Base-by-base conservation (phyloP, 2,797 vertebrate genomes). In the Pipistrellus pygmaeus region DNA sequence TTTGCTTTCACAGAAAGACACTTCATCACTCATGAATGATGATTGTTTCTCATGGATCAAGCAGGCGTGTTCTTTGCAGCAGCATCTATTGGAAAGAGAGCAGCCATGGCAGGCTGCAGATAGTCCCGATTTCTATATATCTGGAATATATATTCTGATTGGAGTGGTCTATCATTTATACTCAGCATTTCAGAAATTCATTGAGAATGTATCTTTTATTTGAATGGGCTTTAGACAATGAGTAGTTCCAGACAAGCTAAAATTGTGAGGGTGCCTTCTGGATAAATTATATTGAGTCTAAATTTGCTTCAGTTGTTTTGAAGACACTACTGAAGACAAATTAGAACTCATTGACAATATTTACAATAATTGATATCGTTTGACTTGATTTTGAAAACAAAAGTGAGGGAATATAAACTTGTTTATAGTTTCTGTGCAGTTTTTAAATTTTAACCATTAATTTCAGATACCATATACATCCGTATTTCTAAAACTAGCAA, bases 301-400 rank as follows among this genome's bases (percentile, higher is more conserved):
- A 88, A 68, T 7, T 44, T 83, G 14, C 72, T 85, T 86, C 48
- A 27, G 15, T 20, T 62, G 5, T 60, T 21, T 25, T 85, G 81
- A 92, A 62, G n/a, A 8, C 6, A 30, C 32, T 51, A 44, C 0
- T 73, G 12, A 62, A 75, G 66, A 90, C 7, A 51, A 83, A 55
- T 44, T 17, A 72, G 18, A 80, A 64, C 55, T 94, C 30, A 5
- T 3, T 75, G 15, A 55, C 48, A 55, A 86, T 30, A 78, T 68
- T 89, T 73, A 77, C 12, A 60, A 55, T 21, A 66, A 32, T 11
- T 84, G 41, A 94, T 46, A 72, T 62, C 12, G 30, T 90, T 92
- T 80, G n/a, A 94, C 55, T 82, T 92, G 60, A 83, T 80, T 13
- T 6, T 64, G 10, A 92, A 95, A 86, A 88, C 25, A 89, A 88